Evolutionary conservation across 2,888 invertebrate genomes (phyloP).

Genomic region (Cerceris rybyensis): DNA sequence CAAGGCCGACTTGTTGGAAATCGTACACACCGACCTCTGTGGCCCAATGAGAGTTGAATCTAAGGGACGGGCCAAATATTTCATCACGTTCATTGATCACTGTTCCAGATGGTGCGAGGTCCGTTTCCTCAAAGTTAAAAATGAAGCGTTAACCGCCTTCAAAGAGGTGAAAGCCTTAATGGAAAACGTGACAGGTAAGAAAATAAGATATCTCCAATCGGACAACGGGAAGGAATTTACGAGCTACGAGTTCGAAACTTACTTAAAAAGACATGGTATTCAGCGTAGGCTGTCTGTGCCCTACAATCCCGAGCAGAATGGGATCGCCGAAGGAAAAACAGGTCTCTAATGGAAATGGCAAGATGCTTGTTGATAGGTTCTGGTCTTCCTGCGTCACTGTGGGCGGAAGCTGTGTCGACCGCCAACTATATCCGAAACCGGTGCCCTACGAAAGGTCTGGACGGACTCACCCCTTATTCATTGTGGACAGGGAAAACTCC

Average conservation of each 20-base stretch:
- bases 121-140: no score
- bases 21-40: no score
- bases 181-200: no score
- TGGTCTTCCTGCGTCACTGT: neutral
- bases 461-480: neutral
- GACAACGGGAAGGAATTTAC: no score
- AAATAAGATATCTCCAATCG: no score
- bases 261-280: conserved; percentile 1
- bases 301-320: conserved; percentile 14
- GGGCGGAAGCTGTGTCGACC: conserved; percentile 1
- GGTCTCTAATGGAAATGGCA: conserved; percentile 2
- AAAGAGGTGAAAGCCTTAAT: no score
- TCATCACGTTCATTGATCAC: no score
- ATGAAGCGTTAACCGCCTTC: no score
- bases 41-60: no score
- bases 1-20: no score
- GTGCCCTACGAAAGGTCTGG: conserved; percentile 1
- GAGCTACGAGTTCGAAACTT: neutral
- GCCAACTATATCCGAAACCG: conserved; percentile 3
- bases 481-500: neutral
- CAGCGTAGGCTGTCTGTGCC: neutral
- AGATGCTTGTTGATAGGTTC: neutral
- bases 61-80: no score
- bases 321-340: conserved; percentile 12
- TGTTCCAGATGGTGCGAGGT: no score